Base-by-base conservation (phyloP, 2,797 vertebrate species). In the Chaetophractus vellerosus region DNA sequence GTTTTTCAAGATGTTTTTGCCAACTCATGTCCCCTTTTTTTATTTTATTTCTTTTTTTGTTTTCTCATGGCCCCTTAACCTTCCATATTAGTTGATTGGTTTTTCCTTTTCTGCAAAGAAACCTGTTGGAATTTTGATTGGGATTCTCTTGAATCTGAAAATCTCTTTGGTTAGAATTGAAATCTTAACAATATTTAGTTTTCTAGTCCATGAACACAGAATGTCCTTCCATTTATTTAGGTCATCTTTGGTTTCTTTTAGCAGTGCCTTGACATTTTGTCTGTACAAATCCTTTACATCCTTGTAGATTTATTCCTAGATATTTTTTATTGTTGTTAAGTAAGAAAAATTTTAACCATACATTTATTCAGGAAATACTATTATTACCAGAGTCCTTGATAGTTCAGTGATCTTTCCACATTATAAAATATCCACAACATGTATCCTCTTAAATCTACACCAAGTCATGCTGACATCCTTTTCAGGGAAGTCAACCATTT, bases 281-380 rank as follows among this genome's bases (percentile, higher is more conserved):
- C 7, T 45, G 45, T 45, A 45, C 45, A 45, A 45, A 8, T 45
- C 10, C 45, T 45, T 45, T 45, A 45, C 45, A 45, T 45, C 45
- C 45, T 45, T 45, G 45, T 45, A 45, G 45, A 45, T 9, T 45
- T 45, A 45, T 45, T 45, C 45, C 45, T 45, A 45, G 45, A 10
- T 45, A 45, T 45, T 45, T 45, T 10, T 38, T 38, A 38, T 45
- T 45, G 45, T 45, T 45, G 45, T 45, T 45, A 45, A 45, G 38
- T 45, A 6, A 45, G 45, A 45, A 45, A 45, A 45, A 9, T 45
- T 45, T 45, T 45, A 45, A 45, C 9, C 45, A 45, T 52, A 95
- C 80, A 93, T 96, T 97, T 96, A 97, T 96, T 97, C 36, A 96
- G 83, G 88, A 97, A 93, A 95, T 83, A 97, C 86, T 95, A 10